These are phyloP conservation scores for Druon quercuslanigerum DNA, from an alignment of 1,140 invertebrate genomes.

Conservation along the genomic window DNA sequence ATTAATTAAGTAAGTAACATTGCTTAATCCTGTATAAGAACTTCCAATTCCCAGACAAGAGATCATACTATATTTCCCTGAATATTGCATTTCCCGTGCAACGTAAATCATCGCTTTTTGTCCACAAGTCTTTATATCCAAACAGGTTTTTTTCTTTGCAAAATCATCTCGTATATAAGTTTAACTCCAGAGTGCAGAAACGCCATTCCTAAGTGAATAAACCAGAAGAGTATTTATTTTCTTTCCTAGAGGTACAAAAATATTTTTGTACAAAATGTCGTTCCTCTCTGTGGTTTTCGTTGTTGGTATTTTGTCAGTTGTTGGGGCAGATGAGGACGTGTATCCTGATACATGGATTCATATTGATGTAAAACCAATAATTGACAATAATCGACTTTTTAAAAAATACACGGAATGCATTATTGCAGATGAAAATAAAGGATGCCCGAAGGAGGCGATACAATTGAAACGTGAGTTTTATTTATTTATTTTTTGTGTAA, in stretches of 20 bases:
- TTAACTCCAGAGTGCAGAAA: neutral
- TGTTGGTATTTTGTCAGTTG: slow-evolving; percentile 12
- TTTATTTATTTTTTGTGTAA: slow-evolving; percentile 7
- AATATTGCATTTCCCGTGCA: neutral
- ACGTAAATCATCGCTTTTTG: slow-evolving; percentile 23
- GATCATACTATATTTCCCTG: neutral
- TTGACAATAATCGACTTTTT: slow-evolving; percentile 58
- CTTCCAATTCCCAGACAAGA: neutral
- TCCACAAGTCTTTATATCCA: neutral
- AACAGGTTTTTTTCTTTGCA: neutral
- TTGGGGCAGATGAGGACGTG: slow-evolving; percentile 36
- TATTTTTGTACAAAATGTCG: slow-evolving; percentile 21
- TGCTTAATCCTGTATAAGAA: neutral
- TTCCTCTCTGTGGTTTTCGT: slow-evolving; percentile 31
- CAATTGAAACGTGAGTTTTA: slow-evolving; percentile 57
- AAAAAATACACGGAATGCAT: slow-evolving; percentile 57
- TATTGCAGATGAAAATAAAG: slow-evolving; percentile 36
- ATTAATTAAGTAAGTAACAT: neutral
- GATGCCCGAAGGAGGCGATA: slow-evolving; percentile 49
- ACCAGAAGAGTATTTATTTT: neutral
- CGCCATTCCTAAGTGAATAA: neutral
- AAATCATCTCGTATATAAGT: neutral
- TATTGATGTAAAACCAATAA: slow-evolving; percentile 48
- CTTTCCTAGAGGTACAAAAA: neutral
- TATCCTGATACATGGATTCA: slow-evolving; percentile 53